Conservation (phyloP, 2,888 invertebrate species). For the Lasioglossum calceatum region DNA sequence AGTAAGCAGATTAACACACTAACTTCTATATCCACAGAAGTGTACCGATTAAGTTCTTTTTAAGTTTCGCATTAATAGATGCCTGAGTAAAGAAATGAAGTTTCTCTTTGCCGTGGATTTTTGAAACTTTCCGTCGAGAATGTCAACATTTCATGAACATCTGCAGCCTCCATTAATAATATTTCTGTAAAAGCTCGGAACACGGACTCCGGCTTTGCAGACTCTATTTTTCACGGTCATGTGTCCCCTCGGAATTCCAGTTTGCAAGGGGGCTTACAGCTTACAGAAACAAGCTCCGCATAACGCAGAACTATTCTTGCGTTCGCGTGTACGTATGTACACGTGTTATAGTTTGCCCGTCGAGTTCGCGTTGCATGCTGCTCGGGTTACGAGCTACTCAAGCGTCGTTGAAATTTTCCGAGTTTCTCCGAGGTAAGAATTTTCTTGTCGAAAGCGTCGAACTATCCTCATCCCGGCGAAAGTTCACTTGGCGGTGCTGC, state of each 20-base stretch:
- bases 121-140: neutral
- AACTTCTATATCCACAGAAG: neutral
- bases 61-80: neutral
- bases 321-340: neutral
- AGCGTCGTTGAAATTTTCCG: constrained; percentile 34
- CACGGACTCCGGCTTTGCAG: neutral
- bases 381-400: constrained; percentile 32
- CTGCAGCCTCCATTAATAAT: constrained; percentile 5
- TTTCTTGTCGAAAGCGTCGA: constrained; percentile 12
- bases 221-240: constrained; percentile 19
- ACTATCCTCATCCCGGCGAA: constrained; percentile 2
- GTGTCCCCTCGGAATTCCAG: constrained; percentile 14
- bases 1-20: neutral
- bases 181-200: neutral
- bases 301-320: constrained; percentile 23
- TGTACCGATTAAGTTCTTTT: neutral
- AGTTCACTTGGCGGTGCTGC: neutral
- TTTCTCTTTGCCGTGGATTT: too few relatives aligned
- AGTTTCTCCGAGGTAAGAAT: constrained; percentile 24
- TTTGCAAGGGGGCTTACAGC: constrained; percentile 12
- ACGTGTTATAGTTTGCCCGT: constrained; percentile 16
- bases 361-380: constrained; percentile 32
- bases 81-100: neutral
- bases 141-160: neutral
- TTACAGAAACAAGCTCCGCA: constrained; percentile 20